Conservation (phyloP, 1,140 invertebrate genomes). For the Bemisia tabaci region DNA sequence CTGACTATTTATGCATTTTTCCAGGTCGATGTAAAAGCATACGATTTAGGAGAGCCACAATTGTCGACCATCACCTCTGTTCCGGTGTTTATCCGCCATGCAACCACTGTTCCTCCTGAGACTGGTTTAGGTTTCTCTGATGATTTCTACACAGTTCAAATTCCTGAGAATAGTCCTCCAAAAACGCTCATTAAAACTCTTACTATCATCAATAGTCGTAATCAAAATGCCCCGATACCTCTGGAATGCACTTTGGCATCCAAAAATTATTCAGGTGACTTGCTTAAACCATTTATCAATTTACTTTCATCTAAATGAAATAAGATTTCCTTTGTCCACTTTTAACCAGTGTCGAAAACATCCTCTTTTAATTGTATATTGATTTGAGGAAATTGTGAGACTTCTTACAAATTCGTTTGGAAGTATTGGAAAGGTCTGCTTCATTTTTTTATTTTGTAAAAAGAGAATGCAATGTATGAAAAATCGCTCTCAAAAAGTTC, state of each 20-base stretch:
- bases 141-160: constrained; percentile 54
- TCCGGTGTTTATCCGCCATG: constrained; percentile 67
- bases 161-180: constrained; percentile 57
- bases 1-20: constrained; percentile 12
- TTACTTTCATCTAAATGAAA: constrained; percentile 2
- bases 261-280: constrained; percentile 47
- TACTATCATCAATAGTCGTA: constrained; percentile 54
- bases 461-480: too few species aligned
- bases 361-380: too few species aligned
- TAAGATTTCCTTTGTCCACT: constrained; percentile 6
- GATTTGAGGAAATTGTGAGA: too few species aligned
- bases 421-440: too few species aligned
- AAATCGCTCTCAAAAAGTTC: too few species aligned
- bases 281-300: too few species aligned
- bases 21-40: constrained; percentile 68
- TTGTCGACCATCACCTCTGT: constrained; percentile 63
- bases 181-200: constrained; percentile 54
- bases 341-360: too few species aligned
- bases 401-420: too few species aligned
- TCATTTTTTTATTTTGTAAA: too few species aligned
- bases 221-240: constrained; percentile 45
- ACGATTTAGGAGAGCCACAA: constrained; percentile 73
- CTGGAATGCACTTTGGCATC: constrained; percentile 54
- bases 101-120: constrained; percentile 46
- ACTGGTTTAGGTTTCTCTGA: constrained; percentile 69